Evolutionary conservation across 2,113 vertebrate species (phyloP).

Genomic region (Hemibagrus wyckioides): DNA sequence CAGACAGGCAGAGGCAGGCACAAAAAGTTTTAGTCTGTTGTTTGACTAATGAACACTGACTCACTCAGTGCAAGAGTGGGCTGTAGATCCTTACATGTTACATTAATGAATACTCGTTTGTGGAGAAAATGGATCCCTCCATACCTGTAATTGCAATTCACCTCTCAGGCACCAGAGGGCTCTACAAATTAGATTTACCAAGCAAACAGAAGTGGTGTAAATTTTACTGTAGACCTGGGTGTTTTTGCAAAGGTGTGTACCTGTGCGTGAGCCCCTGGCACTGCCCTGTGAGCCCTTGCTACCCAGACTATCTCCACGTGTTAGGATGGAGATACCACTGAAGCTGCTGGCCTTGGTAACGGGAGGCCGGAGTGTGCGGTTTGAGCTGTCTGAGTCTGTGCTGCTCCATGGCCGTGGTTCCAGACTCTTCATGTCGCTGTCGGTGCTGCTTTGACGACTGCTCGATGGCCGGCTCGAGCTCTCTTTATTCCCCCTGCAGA

Average conservation of each 20-base stretch:
- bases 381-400: constrained; percentile 93
- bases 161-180: background rate
- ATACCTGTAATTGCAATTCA: background rate
- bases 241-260: constrained; percentile 61
- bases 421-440: constrained; percentile 93
- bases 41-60: background rate
- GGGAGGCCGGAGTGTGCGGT: constrained; percentile 86
- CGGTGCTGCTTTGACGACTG: constrained; percentile 98
- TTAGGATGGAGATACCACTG: constrained; percentile 98
- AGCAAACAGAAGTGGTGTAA: background rate
- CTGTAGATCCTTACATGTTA: background rate
- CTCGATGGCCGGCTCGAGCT: constrained; percentile 86
- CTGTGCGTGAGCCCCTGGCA: constrained; percentile 85
- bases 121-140: background rate
- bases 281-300: constrained; percentile 84
- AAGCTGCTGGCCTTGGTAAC: constrained; percentile 99
- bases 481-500: constrained; percentile 86
- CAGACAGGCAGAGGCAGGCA: background rate
- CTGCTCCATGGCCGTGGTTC: constrained; percentile 98
- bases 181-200: background rate
- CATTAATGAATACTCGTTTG: background rate
- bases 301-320: constrained; percentile 92
- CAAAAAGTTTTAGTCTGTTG: background rate
- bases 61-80: background rate
- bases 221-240: background rate